Evolutionary conservation across 2,113 vertebrate species (phyloP).

Genomic region (Urocitellus parryii): DNA sequence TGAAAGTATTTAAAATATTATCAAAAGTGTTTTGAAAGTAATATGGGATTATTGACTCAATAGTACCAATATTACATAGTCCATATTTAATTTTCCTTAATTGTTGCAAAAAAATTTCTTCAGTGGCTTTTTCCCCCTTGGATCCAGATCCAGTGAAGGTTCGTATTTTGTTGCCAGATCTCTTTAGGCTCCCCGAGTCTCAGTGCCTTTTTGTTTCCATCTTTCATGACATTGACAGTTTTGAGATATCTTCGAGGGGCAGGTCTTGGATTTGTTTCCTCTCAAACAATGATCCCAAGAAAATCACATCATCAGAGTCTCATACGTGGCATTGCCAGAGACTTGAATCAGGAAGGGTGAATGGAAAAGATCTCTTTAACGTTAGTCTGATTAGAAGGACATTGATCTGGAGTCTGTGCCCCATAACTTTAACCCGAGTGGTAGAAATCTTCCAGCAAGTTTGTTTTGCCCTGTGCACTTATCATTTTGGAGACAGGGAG

Average conservation of each 20-base stretch:
- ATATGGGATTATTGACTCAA: neutral
- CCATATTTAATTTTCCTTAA: neutral
- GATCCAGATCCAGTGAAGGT: neutral
- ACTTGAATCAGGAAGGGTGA: neutral
- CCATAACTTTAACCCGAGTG: neutral
- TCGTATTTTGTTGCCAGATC: neutral
- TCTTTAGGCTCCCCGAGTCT: neutral
- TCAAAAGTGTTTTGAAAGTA: neutral
- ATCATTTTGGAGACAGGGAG: neutral
- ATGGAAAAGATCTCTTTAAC: neutral
- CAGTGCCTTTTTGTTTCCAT: neutral
- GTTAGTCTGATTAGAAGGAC: neutral
- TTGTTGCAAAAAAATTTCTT: neutral
- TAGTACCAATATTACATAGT: neutral
- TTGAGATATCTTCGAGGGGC: neutral
- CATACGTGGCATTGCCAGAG: neutral
- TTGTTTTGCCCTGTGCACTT: neutral
- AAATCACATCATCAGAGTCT: neutral
- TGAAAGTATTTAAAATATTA: conserved; percentile 5
- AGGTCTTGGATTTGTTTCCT: neutral
- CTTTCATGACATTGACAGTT: neutral
- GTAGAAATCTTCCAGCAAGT: neutral
- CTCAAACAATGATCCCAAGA: neutral
- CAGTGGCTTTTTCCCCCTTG: neutral
- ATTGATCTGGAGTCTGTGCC: neutral